phyloP scores from a whole-genome alignment of 2,797 vertebrate genomes.

The Molossus molossus region DNA sequence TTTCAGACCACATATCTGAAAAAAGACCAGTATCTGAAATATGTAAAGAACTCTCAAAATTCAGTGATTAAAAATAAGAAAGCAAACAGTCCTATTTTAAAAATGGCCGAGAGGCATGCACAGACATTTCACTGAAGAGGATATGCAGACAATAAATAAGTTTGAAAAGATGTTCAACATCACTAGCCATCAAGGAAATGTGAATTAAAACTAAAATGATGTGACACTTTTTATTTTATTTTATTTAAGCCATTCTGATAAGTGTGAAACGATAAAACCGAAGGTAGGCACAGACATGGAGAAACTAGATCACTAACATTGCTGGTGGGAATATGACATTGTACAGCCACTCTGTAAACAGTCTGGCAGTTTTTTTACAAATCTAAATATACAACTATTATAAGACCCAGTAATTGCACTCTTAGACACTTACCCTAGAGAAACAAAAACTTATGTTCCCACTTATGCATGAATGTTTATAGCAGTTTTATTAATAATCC shows the following conservation, averaged over 20 bases:
- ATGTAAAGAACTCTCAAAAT: constrained; percentile 18
- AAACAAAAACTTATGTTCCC: background rate
- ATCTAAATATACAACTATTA: background rate
- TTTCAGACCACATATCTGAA: background rate
- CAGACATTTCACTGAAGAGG: background rate
- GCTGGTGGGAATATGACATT: background rate
- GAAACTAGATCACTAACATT: background rate
- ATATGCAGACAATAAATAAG: background rate
- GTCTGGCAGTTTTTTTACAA: background rate
- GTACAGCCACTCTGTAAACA: background rate
- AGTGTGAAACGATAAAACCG: background rate
- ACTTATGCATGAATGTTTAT: background rate
- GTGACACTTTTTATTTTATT: background rate
- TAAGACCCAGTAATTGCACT: background rate
- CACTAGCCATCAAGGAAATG: background rate
- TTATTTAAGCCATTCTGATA: background rate
- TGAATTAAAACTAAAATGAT: constrained; percentile 22
- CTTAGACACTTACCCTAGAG: background rate
- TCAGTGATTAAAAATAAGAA: background rate
- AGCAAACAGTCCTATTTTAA: background rate
- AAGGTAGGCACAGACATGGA: background rate
- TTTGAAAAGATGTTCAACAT: background rate
- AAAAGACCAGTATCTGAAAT: background rate
- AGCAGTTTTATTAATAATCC: background rate
- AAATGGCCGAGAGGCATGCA: background rate